Evolutionary conservation across 2,888 invertebrate genomes (phyloP).

Genomic region (Drosophila dives): DNA sequence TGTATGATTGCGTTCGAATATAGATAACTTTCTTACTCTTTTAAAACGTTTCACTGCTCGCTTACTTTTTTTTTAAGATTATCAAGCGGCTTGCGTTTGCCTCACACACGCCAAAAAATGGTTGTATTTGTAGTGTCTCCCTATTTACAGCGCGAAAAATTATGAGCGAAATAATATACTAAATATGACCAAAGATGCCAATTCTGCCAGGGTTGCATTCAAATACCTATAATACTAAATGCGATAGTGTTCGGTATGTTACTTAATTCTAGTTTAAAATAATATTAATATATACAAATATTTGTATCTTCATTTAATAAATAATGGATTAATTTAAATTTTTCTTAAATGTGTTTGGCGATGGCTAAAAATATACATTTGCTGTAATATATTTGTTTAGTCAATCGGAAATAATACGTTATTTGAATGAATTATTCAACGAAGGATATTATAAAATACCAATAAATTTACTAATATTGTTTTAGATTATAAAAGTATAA

Average conservation of each 20-base stretch:
- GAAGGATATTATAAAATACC: not conserved
- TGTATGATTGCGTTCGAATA: conserved; percentile 2
- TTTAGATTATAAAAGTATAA: not conserved
- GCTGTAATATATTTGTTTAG: not conserved
- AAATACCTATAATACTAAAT: not conserved
- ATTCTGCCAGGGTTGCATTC: conserved; percentile 29
- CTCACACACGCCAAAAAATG: conserved; percentile 73
- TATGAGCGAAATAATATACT: conserved; percentile 25
- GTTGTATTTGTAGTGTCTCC: conserved; percentile 62
- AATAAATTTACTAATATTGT: not conserved
- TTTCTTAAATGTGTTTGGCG: not conserved
- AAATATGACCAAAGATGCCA: conserved; percentile 47
- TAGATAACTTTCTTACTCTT: conserved; percentile 31
- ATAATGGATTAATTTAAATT: not conserved
- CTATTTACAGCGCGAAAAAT: conserved; percentile 39
- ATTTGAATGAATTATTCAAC: not conserved
- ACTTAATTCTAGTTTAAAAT: not conserved
- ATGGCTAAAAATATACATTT: not conserved
- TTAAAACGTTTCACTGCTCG: conserved; percentile 45
- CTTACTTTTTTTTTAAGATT: conserved; percentile 35
- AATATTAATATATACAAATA: not conserved
- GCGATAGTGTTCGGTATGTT: not conserved
- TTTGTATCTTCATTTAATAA: not conserved
- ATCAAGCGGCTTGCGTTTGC: conserved; percentile 68
- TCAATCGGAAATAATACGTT: not conserved